Evolutionary conservation across 2,797 vertebrate species (phyloP).

Genomic region (Thaleichthys pacificus): DNA sequence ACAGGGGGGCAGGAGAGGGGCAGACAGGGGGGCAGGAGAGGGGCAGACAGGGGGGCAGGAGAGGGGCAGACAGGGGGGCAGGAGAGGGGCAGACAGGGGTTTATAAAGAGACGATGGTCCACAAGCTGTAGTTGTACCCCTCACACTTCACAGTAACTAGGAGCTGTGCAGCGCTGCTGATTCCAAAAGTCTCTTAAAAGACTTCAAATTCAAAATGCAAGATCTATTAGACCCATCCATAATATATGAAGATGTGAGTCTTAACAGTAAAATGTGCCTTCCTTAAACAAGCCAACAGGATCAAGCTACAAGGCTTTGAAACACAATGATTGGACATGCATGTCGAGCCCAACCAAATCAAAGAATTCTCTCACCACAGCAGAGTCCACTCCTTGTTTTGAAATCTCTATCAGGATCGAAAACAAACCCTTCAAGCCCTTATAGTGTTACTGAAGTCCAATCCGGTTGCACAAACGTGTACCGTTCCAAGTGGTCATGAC

Average conservation of each 20-base stretch:
- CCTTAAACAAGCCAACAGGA: background rate
- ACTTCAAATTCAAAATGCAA: background rate
- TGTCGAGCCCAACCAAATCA: background rate
- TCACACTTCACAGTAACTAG: background rate
- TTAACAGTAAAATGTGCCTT: background rate
- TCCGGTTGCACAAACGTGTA: constrained; percentile 34
- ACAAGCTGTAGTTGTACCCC: background rate
- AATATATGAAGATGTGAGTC: background rate
- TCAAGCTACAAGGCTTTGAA: too few species aligned
- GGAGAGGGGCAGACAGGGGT: too few species aligned
- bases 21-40: too few species aligned
- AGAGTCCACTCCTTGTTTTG: background rate
- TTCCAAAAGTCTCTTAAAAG: background rate
- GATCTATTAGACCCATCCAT: background rate
- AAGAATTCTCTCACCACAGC: background rate
- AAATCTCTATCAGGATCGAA: background rate
- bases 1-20: too few species aligned
- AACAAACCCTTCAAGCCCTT: background rate
- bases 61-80: too few species aligned
- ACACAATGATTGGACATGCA: too few species aligned
- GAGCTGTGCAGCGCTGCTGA: background rate
- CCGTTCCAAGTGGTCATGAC: constrained; percentile 48
- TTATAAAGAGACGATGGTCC: background rate
- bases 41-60: too few species aligned
- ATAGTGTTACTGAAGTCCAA: constrained; percentile 15